Base-by-base conservation (phyloP, 2,113 vertebrate genomes). In the Leptobrachium ailaonicum region DNA sequence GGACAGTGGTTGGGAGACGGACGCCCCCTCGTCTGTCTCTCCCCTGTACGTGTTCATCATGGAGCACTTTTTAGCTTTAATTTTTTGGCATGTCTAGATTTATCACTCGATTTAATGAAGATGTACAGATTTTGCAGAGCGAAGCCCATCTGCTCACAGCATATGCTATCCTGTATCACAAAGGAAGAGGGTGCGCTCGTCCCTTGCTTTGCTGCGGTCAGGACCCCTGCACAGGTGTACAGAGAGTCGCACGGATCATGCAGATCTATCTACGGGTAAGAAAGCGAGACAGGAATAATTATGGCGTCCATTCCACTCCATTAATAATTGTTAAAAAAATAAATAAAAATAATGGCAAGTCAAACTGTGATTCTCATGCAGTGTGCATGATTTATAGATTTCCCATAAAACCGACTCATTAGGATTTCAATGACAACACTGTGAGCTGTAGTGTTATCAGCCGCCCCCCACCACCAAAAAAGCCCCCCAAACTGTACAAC, bases 101-200 rank as follows among this genome's bases (percentile, higher is more conserved):
- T 70, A 71, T 64, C 50, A 74, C 73, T 71, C 40, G 67, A 54
- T 66, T 6, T 41, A 74, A 71, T 75, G 6, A 82, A 76, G 74
- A 66, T 20, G 47, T 73, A 80, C 44, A 76, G 60, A 76, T 71
- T 68, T 75, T 62, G 68, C 40, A 54, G 13, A 75, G 67, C 50
- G 42, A 62, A 7, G 66, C 14, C 80, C 72, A 75, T 76, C 74
- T 76, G 67, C 69, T 71, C 47, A 43, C 58, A 70, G 68, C 73
- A 76, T 76, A 82, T 76, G 75, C 41, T 76, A 67, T 58, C 73
- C 58, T 75, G 45, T 40, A 71, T 82, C 58, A 64, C 13, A 60
- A 44, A 81, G 63, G 13, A 32, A 68, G 12, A 82, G n/a, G n/a
- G 67, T 71, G 41, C 32, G 73, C 44, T 66, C 63, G 58, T 44